Base-by-base conservation (phyloP, 2,888 invertebrate genomes). In the Macroteleia sp. region DNA sequence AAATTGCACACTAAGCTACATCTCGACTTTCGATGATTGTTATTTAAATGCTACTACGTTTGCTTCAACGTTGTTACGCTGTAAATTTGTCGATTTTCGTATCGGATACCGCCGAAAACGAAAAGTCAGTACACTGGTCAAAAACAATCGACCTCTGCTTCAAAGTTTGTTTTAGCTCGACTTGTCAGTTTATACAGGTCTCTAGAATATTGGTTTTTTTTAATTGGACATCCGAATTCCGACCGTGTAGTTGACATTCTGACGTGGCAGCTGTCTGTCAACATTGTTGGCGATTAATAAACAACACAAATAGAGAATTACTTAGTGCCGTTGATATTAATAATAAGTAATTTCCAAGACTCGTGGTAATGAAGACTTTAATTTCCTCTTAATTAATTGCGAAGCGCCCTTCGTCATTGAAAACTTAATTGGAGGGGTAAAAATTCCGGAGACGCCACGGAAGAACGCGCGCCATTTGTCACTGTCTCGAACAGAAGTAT, bases 401-500 rank as follows among this genome's bases (percentile, higher is more conserved):
- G 76, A 77, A 81, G 80, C 82, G 77, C 79, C 79, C 57, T 80
- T 79, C 78, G 74, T 69, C 80, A 82, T 69, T 46, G 71, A 77
- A 77, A 81, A 82, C 77, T 82, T 79, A 79, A 83, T 83, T 86
- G 86, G 85, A 83, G 82, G 79, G 67, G 79, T 80, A 83, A 82
- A 82, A 84, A 83, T 81, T 82, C 82, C 82, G 67, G 83, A 85
- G 84, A 86, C 86, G 85, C 86, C 69, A 84, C 83, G 86, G 84
- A 88, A 87, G 87, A 86, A 86, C 85, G 84, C 71, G 82, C 82
- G 81, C 39, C 87, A 90, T 91, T 90, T 88, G 88, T 90, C 91
- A 91, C 87, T 90, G 91, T 90, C 90, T 80, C 75, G 80, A 84
- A 86, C 90, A 91, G 87, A 87, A 87, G 86, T 87, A 89, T 87